Conservation (phyloP, 2,113 vertebrate genomes). For the Nansenia antarctica region DNA sequence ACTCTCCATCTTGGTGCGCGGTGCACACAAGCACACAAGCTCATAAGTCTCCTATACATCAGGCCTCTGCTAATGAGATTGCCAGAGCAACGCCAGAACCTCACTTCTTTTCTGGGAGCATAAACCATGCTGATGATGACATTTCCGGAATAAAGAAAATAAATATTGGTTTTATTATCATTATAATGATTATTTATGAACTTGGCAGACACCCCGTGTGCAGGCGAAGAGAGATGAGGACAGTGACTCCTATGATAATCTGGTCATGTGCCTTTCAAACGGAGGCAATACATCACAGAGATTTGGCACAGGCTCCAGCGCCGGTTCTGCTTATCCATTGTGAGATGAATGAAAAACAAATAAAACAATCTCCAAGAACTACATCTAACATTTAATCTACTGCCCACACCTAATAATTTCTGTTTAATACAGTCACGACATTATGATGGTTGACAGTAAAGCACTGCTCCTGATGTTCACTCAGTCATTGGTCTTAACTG, state of each 20-base stretch:
- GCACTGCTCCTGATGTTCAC: neutral
- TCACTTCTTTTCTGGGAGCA: constrained; percentile 31
- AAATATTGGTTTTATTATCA: constrained; percentile 55
- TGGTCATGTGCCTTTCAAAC: constrained; percentile 33
- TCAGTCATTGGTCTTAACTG: neutral
- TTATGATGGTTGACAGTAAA: neutral
- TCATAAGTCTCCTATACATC: constrained; percentile 23
- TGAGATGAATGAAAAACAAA: neutral
- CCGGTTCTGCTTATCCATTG: neutral
- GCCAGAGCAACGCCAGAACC: constrained; percentile 21
- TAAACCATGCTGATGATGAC: constrained; percentile 40
- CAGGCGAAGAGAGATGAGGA: constrained; percentile 37
- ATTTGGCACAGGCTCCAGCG: neutral
- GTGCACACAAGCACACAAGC: neutral
- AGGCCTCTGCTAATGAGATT: constrained; percentile 28
- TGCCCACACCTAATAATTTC: neutral
- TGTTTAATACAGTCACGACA: neutral
- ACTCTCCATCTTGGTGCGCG: neutral
- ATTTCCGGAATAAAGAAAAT: constrained; percentile 50
- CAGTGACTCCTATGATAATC: constrained; percentile 44
- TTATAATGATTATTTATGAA: constrained; percentile 56
- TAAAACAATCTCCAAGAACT: neutral
- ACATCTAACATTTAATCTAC: neutral
- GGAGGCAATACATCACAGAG: constrained; percentile 34
- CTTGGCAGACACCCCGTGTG: constrained; percentile 7